Evolutionary conservation across 2,888 invertebrate genomes (phyloP), one percentile per base, ranked within the genome.

Genomic region (Drosophila antonietae): DNA sequence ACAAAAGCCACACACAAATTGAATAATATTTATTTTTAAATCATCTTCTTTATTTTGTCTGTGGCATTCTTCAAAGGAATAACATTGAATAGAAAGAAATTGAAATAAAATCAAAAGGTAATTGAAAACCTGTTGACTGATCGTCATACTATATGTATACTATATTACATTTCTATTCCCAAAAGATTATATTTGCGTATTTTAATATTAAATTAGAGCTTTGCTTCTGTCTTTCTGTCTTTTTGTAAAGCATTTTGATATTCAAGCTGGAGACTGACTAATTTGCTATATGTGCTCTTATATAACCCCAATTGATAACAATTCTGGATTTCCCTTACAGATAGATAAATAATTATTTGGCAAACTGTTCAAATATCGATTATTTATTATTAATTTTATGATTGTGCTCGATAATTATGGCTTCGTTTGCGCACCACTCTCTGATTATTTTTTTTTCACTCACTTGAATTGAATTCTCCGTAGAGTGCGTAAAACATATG

Each of bases 51-150:
- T 6, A 15, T 56, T 43, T 37, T 41, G 23, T 49, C 53, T 53
- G 37, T 57, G 59, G 58, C 63, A 68, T 52, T 57, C 52, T 74
- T 68, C 31, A 44, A 39, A 39, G 28, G 3, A 64, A 60, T 23
- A 46, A 33, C 20, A 53, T 43, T 43, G 39, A 41, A 57, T 46
- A 15, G 23, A 58, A 59, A 15, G 23, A 58, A 59, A 59, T 51
- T 4, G 53, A 73, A 41, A 15, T 44, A 39, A 73, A 46, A n/a
- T 39, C 46, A 68, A 39, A 60, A 74, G 33, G 10, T 37, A 51
- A 23, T 51, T 44, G 9, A 47, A 23, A 73, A 68, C 41, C 60
- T 51, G 75, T 78, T 73, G 15, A 15, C 3, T 18, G 8, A 20
- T 20, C 20, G 20, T 20, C 20, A 20, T 20, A 20, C 20, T 20